These are phyloP conservation scores for Parnassius smintheus DNA, from an alignment of 2,888 invertebrate genomes.

Conservation along the genomic window DNA sequence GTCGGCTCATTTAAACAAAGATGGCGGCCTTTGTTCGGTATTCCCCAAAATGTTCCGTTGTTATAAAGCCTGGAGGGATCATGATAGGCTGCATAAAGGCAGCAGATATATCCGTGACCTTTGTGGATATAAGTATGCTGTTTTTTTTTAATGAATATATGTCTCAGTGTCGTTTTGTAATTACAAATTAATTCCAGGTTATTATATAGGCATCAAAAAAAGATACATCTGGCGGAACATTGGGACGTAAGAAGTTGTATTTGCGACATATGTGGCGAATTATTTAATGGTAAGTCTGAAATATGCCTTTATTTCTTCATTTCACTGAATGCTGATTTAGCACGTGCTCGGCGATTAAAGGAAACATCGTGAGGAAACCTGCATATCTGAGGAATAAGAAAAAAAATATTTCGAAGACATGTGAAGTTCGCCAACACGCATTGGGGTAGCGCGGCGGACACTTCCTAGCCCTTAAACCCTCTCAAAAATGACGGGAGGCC, in stretches of 20 bases:
- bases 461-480: too few relatives aligned
- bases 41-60: conserved; percentile 43
- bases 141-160: too few relatives aligned
- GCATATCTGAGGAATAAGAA: too few relatives aligned
- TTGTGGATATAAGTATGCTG: conserved; percentile 49
- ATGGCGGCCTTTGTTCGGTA: conserved; percentile 47
- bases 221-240: conserved; percentile 45
- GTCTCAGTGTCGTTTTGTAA: too few relatives aligned
- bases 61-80: conserved; percentile 43
- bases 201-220: conserved; percentile 41
- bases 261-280: conserved; percentile 55
- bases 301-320: neutral
- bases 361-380: too few relatives aligned
- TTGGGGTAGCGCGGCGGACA: too few relatives aligned
- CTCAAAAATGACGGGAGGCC: too few relatives aligned
- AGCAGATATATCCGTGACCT: conserved; percentile 46
- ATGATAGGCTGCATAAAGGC: conserved; percentile 41
- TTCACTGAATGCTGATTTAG: neutral
- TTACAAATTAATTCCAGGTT: conserved; percentile 36
- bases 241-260: conserved; percentile 37
- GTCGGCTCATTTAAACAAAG: conserved; percentile 47
- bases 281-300: conserved; percentile 44
- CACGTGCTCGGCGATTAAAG: too few relatives aligned
- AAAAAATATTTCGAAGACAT: too few relatives aligned
- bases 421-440: too few relatives aligned